Base-by-base conservation (phyloP, 2,888 invertebrate species). In the Caradrina kadenii region DNA sequence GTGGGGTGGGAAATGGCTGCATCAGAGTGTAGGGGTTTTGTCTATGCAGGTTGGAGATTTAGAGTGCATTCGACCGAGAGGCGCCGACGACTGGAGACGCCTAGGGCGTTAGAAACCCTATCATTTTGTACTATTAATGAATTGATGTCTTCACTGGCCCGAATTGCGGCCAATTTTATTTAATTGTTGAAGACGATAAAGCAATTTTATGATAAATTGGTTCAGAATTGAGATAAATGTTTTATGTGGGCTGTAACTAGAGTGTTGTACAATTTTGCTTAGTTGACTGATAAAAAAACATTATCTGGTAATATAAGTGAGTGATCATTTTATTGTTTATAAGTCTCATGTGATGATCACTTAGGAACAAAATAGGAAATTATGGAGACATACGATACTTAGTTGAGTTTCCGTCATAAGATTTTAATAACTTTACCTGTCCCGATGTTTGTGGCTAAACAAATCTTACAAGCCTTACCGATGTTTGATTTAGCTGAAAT, bases 1-100 rank as follows among this genome's bases (percentile, higher is more conserved):
- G 93, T 93, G 88, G 93, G 91, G 93, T 92, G 93, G 89, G 92
- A 90, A 89, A 86, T 87, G 89, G 89, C 89, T 93, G 93, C 93
- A 93, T 83, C 86, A 81, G 84, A 81, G 86, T 86, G 87, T 87
- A 88, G 88, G 90, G 91, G 93, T 90, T 92, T 88, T 88, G 90
- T 91, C 90, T 90, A 89, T 93, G 93, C 93, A 92, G 91, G 91
- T 89, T 90, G 85, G 87, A 90, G 89, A 91, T 91, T 89, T 88
- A 88, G 88, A 91, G 90, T 93, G 94, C 94, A 94, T 91, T 94
- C 89, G 89, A 86, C 88, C 88, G 87, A 87, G 81, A 90, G 88
- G 87, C 87, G 88, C 87, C 84, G 84, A 79, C 76, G 81, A 79
- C 81, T 82, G 79, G 83, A 82, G 78, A 82, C 82, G 85, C 87